Evolutionary conservation across 2,113 vertebrate genomes (phyloP).

Genomic region (Hyperoodon ampullatus): DNA sequence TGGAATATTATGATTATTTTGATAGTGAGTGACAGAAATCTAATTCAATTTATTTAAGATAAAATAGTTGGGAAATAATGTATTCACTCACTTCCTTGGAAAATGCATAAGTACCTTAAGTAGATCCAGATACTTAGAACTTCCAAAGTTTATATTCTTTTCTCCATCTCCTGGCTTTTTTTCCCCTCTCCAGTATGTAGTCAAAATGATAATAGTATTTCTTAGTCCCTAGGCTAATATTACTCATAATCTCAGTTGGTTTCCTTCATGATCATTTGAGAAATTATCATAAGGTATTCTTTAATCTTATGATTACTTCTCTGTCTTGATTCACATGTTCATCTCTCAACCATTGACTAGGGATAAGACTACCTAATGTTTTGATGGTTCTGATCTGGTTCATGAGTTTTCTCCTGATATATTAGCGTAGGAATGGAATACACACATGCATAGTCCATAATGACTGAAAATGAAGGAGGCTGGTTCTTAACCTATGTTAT

Average conservation of each 20-base stretch:
- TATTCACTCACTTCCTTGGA: neutral
- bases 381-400: neutral
- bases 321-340: neutral
- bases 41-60: neutral
- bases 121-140: neutral
- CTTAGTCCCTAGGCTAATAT: neutral
- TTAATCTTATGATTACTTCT: neutral
- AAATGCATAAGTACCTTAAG: neutral
- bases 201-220: neutral
- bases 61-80: neutral
- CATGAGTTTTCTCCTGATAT: neutral
- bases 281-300: neutral
- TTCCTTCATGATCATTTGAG: neutral
- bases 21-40: neutral
- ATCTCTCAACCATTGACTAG: neutral
- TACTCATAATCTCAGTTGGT: neutral
- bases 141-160: neutral
- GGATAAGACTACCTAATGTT: neutral
- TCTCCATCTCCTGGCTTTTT: neutral
- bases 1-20: neutral
- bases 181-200: neutral
- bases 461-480: neutral
- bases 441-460: neutral
- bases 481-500: neutral
- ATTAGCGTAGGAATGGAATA: neutral